Evolutionary conservation across 2,113 vertebrate species (phyloP), one percentile per base, ranked within the genome.

Genomic region (Dendropsophus ebraccatus): DNA sequence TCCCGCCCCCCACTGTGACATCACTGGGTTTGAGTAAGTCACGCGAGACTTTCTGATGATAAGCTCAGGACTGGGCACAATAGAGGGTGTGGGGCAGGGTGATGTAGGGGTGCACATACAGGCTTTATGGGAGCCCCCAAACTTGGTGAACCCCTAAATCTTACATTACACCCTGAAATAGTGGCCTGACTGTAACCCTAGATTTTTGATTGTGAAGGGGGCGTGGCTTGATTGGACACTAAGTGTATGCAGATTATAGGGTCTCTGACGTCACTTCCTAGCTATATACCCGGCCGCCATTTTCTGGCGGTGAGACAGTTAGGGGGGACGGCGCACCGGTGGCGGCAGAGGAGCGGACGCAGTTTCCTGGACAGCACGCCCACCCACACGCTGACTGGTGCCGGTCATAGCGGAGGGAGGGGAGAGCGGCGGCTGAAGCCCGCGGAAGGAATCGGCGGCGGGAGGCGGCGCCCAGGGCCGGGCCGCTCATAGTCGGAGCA

Each of bases 241-340:
- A 32, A 60, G 67, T 50, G 41, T 14, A 87, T 87, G 77, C 52
- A 81, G 73, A 87, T 87, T 73, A 16, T 60, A 62, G 50, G 77
- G 50, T 60, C 37, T 13, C n/a, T 74, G 85, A 87, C 85, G 78
- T 87, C 85, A 87, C 78, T 87, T 87, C 85, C 85, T 81, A 35
- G 14, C 77, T 58, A 47, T 74, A 73, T 74, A 81, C 37, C 23
- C 67, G 25, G 54, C 50, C 85, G 85, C 85, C 85, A 87, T 87
- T 87, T 87, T 87, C 60, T 81, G 78, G 85, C 69, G 52, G 77
- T 58, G 77, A 81, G 37, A 60, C 50, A 87, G 78, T 81, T 47
- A 12, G 32, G 54, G 84, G 84, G 77, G 67, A 81, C 72, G 85
- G 85, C 19, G 67, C 19, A 19, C 35, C 52, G 85, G 65, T 74